These are phyloP conservation scores for Cataglyphis livida DNA, from an alignment of 2,888 invertebrate genomes.

Conservation along the genomic window DNA sequence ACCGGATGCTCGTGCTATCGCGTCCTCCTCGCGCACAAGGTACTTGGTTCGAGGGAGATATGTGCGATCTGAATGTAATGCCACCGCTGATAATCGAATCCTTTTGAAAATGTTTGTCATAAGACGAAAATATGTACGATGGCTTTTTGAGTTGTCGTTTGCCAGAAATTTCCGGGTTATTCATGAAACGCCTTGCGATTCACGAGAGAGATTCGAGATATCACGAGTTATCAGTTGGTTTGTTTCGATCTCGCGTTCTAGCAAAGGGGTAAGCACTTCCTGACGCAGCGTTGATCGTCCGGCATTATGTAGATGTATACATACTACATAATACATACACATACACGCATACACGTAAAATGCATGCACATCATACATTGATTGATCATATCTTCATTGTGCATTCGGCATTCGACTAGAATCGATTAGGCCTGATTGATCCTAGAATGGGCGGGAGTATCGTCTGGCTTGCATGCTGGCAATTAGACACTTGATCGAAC, in stretches of 20 bases:
- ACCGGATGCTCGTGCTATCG: slow-evolving; percentile 79
- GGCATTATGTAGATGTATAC: slow-evolving; percentile 11
- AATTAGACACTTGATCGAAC: slow-evolving; percentile 9
- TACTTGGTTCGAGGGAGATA: slow-evolving; percentile 68
- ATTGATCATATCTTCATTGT: slow-evolving; percentile 53
- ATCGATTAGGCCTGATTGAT: slow-evolving; percentile 18
- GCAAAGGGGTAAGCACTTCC: slow-evolving; percentile 46
- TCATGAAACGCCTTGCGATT: background rate
- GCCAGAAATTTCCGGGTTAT: background rate
- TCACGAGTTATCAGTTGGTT: background rate
- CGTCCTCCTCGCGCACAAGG: slow-evolving; percentile 82
- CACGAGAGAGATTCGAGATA: background rate
- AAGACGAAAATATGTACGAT: background rate
- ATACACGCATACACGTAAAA: slow-evolving; percentile 32
- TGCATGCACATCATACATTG: slow-evolving; percentile 71
- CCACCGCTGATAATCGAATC: background rate
- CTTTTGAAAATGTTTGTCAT: background rate
- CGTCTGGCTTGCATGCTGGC: slow-evolving; percentile 43
- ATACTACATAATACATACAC: background rate
- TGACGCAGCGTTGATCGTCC: slow-evolving; percentile 46
- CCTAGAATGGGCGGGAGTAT: slow-evolving; percentile 40
- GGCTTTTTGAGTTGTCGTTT: background rate
- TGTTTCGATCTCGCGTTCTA: background rate
- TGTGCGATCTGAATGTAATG: background rate
- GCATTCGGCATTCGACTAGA: slow-evolving; percentile 49